Evolutionary conservation across 2,888 invertebrate genomes (phyloP).

Genomic region (Hybos culiciformis): DNA sequence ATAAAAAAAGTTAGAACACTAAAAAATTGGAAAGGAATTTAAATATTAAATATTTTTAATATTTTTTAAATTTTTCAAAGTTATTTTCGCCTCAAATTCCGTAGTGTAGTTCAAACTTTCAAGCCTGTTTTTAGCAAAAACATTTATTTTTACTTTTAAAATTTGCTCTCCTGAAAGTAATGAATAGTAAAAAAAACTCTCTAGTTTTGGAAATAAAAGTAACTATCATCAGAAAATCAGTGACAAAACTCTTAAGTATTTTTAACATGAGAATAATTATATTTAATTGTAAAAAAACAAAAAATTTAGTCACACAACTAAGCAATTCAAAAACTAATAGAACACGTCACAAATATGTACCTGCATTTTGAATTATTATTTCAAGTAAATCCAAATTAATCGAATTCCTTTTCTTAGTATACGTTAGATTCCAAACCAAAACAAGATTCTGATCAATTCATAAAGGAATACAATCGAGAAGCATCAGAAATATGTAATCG

Average conservation of each 20-base stretch:
- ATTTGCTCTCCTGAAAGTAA: too few species aligned
- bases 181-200: too few species aligned
- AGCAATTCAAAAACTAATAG: background rate
- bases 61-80: too few species aligned
- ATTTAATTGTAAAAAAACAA: background rate
- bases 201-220: too few species aligned
- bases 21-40: too few species aligned
- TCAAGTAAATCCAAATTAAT: background rate
- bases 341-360: background rate
- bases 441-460: conserved; percentile 51
- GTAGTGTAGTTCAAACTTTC: too few species aligned
- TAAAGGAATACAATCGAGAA: conserved; percentile 57
- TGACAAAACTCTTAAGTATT: background rate
- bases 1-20: too few species aligned
- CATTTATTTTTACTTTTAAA: too few species aligned
- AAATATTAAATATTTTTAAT: too few species aligned
- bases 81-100: too few species aligned
- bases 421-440: background rate
- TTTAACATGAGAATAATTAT: background rate
- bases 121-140: too few species aligned
- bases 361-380: background rate
- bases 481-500: conserved; percentile 59
- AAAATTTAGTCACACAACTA: background rate
- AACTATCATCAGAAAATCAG: too few species aligned
- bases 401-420: background rate